Percentiles rank a stretch among this genome's conserved stretches.
Evolutionary conservation across 64 coral and sea anemone genomes (phyloP).

Genomic region (Orbicella faveolata): DNA sequence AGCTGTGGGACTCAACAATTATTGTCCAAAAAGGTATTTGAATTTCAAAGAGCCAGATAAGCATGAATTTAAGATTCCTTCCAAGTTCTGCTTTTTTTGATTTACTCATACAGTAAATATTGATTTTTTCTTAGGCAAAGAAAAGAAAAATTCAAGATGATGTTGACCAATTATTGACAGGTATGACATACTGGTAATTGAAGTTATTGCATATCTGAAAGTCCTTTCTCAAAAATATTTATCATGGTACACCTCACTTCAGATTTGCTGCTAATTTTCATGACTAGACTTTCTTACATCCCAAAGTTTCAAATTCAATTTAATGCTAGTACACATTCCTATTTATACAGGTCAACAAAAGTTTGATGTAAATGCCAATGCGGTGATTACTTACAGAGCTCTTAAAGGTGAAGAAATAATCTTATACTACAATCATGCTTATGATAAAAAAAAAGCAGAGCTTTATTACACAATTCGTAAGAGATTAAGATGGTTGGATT

Average conservation of each 20-base stretch:
- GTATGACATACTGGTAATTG: neutral
- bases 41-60: neutral
- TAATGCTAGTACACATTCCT: neutral
- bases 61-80: neutral
- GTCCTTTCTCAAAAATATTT: too few relatives aligned
- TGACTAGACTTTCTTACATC: neutral
- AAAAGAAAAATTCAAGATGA: constrained; percentile 36
- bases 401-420: constrained; percentile 24
- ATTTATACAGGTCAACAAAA: constrained; percentile 28
- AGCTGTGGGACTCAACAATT: constrained; percentile 1
- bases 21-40: constrained; percentile 18
- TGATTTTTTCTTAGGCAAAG: constrained; percentile 7
- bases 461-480: neutral
- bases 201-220: too few relatives aligned
- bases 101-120: neutral
- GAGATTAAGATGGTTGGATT: too few relatives aligned
- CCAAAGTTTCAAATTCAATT: neutral
- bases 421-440: neutral
- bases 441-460: neutral
- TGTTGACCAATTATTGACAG: constrained; percentile 26
- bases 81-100: neutral
- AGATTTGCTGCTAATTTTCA: too few relatives aligned
- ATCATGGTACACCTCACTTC: too few relatives aligned
- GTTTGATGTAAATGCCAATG: constrained; percentile 28
- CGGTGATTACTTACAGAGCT: constrained; percentile 22